phyloP scores from a whole-genome alignment of 1,140 invertebrate species.

The Acyrthosiphon pisum region DNA sequence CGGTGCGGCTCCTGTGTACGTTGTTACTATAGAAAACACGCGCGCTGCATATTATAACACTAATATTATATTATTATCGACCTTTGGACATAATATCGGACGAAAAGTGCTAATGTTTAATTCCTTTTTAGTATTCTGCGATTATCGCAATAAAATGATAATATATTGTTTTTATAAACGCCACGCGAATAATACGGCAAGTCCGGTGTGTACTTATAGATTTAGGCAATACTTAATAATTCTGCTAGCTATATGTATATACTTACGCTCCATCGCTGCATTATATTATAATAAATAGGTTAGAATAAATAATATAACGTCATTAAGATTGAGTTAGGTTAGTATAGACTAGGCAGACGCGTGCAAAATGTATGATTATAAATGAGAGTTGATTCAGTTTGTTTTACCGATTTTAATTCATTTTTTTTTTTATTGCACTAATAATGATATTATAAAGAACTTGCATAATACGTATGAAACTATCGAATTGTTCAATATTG shows the following conservation, averaged over 20 bases:
- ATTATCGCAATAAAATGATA: background rate
- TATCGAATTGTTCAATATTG: background rate
- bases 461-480: too few relatives aligned
- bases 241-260: background rate
- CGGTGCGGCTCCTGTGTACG: background rate
- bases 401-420: too few relatives aligned
- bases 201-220: background rate
- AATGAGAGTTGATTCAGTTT: background rate
- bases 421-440: too few relatives aligned
- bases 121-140: background rate
- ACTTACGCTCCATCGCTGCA: background rate
- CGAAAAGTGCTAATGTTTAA: background rate
- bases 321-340: background rate
- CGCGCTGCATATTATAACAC: background rate
- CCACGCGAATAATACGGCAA: background rate
- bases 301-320: background rate
- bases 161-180: background rate
- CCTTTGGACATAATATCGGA: background rate
- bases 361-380: background rate
- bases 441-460: too few relatives aligned
- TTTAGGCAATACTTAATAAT: background rate
- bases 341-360: background rate
- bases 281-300: background rate
- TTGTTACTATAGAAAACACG: background rate
- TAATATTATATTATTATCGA: background rate